These are phyloP conservation scores for Glandiceps talaboti DNA, from an alignment of 53 echinoderm and acorn worm genomes.

Conservation along the genomic window DNA sequence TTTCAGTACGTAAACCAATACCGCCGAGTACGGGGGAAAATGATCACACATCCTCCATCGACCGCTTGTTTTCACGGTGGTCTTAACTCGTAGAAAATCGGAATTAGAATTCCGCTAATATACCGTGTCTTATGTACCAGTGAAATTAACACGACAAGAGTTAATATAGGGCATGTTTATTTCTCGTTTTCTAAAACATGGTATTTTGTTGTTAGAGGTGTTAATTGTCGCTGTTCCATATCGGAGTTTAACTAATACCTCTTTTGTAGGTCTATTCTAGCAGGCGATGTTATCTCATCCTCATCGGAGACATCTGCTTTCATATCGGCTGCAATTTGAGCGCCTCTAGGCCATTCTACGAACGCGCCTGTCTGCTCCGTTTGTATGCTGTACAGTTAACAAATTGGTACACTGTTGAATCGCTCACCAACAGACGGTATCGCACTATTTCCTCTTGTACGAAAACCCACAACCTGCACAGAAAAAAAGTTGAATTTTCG, in stretches of 20 bases:
- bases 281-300: neutral
- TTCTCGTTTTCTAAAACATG: neutral
- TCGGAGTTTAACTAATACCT: neutral
- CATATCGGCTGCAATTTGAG: neutral
- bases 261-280: neutral
- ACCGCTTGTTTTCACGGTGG: too few relatives aligned
- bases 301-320: neutral
- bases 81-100: too few relatives aligned
- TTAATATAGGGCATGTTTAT: too few relatives aligned
- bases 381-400: neutral
- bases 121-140: too few relatives aligned
- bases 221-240: neutral
- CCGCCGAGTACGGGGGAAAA: too few relatives aligned
- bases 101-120: too few relatives aligned
- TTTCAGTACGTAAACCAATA: too few relatives aligned
- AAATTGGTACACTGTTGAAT: neutral
- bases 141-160: too few relatives aligned
- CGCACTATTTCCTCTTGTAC: too few relatives aligned
- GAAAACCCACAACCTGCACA: too few relatives aligned
- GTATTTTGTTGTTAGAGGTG: neutral
- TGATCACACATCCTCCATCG: too few relatives aligned
- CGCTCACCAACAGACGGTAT: neutral
- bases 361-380: neutral
- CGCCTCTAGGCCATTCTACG: neutral
- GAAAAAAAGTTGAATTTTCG: too few relatives aligned